phyloP scores from a whole-genome alignment of 2,113 vertebrate genomes.

The Laticauda colubrina region DNA sequence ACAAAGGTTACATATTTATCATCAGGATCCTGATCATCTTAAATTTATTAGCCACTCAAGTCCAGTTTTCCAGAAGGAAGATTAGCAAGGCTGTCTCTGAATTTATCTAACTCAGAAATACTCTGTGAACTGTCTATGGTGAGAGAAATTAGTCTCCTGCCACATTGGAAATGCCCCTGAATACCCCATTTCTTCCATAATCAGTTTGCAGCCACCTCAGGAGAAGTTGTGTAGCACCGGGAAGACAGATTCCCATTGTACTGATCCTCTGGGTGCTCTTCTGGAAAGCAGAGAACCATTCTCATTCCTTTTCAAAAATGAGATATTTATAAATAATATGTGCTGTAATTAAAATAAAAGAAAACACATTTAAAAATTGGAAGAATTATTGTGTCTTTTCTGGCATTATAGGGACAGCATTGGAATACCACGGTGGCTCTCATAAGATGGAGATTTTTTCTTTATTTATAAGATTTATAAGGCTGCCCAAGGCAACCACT shows the following conservation, averaged over 20 bases:
- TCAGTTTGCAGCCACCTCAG: background rate
- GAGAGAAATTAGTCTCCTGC: background rate
- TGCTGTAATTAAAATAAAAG: background rate
- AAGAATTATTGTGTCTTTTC: background rate
- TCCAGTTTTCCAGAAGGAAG: background rate
- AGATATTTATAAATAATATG: background rate
- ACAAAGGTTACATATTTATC: background rate
- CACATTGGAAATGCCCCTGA: background rate
- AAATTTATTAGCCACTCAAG: background rate
- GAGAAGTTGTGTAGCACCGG: background rate
- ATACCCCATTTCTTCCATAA: background rate
- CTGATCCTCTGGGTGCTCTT: background rate
- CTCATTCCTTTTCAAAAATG: background rate
- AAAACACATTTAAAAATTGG: background rate
- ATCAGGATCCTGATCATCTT: background rate
- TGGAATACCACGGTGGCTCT: background rate
- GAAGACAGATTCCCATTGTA: background rate
- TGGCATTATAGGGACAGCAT: background rate
- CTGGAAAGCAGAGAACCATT: background rate
- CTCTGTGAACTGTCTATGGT: background rate
- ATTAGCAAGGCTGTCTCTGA: background rate
- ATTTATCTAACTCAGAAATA: background rate
- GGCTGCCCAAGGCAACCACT: background rate
- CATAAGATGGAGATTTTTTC: background rate
- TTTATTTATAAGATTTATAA: background rate